Evolutionary conservation across 2,797 vertebrate species (phyloP).

Genomic region (Phaenicophaeus curvirostris): DNA sequence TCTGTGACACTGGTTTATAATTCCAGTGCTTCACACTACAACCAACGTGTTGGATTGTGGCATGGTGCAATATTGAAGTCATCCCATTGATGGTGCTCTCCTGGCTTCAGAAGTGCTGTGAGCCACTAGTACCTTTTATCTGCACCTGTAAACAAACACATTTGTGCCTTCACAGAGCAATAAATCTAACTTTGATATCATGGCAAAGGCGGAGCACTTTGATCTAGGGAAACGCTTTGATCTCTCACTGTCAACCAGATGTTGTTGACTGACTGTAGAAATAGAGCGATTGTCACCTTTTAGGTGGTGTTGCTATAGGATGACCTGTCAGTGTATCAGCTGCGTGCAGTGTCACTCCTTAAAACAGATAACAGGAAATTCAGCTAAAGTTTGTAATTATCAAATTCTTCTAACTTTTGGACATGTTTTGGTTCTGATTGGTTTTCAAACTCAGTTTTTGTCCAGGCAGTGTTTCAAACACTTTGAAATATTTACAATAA

Average conservation of each 20-base stretch:
- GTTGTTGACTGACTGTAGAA: slow-evolving; percentile 36
- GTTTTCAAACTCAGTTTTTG: background rate
- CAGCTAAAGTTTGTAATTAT: background rate
- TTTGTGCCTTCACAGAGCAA: background rate
- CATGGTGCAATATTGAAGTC: rapidly evolving
- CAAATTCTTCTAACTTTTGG: background rate
- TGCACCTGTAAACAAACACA: background rate
- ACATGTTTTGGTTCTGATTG: background rate
- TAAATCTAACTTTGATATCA: background rate
- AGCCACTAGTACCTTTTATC: background rate
- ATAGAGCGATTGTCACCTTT: background rate
- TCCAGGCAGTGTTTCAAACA: background rate
- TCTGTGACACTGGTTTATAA: background rate
- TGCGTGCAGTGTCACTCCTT: background rate
- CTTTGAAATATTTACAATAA: background rate
- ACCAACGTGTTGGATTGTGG: background rate
- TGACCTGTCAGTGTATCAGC: background rate
- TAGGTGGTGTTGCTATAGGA: background rate
- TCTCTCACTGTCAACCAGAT: background rate
- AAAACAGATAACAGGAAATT: background rate
- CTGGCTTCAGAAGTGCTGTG: background rate
- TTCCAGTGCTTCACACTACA: too few relatives aligned
- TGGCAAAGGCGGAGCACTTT: slow-evolving; percentile 25
- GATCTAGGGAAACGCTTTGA: slow-evolving; percentile 30
- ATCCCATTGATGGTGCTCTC: background rate